Evolutionary conservation across 1,140 invertebrate species (phyloP).

Genomic region (Bombus ignitus): DNA sequence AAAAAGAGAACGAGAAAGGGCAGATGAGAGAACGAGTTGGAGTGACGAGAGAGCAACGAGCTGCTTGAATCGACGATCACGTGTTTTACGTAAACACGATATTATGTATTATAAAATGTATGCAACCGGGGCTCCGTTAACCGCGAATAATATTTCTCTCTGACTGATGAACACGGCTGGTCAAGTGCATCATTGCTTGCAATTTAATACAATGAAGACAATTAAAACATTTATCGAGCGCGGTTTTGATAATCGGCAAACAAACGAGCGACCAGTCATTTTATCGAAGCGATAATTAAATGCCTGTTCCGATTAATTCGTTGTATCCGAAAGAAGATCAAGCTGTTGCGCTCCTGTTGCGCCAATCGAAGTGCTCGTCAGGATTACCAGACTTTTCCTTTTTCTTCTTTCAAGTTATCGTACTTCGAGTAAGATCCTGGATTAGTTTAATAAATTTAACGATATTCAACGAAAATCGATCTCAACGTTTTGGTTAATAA

Average conservation of each 20-base stretch:
- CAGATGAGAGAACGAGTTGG: background rate
- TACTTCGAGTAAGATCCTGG: background rate
- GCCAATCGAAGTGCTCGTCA: background rate
- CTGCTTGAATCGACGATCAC: constrained; percentile 33
- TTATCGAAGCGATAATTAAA: constrained; percentile 60
- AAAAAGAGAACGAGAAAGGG: background rate
- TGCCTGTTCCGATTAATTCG: constrained; percentile 33
- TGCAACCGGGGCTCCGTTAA: constrained; percentile 43
- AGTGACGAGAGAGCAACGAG: background rate
- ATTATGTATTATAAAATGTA: constrained; percentile 46
- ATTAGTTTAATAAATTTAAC: background rate
- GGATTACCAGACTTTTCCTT: background rate
- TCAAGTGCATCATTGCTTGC: constrained; percentile 66
- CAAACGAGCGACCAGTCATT: constrained; percentile 61
- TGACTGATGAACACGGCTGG: constrained; percentile 56
- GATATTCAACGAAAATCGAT: background rate
- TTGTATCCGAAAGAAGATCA: constrained; percentile 11
- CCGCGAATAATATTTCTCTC: constrained; percentile 66
- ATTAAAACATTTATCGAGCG: constrained; percentile 67
- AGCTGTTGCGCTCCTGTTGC: constrained; percentile 30
- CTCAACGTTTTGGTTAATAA: background rate
- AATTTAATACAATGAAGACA: constrained; percentile 69
- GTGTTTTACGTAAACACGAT: constrained; percentile 39
- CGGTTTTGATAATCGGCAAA: constrained; percentile 64
- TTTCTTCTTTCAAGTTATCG: background rate